phyloP scores from a whole-genome alignment of 2,888 invertebrate genomes.

The Caenorhabditis parvicauda region DNA sequence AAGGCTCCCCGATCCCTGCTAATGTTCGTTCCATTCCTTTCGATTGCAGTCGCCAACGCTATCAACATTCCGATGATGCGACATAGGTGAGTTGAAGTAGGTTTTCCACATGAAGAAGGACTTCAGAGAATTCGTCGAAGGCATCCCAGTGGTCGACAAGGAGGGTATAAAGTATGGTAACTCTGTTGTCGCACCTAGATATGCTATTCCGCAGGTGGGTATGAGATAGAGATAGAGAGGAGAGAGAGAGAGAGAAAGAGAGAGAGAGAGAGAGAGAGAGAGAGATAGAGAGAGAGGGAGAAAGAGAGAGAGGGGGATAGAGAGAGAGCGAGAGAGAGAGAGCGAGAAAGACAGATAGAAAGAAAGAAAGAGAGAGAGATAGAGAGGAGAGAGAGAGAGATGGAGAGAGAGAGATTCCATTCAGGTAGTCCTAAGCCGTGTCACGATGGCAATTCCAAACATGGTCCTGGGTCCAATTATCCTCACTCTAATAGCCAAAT shows the following conservation, averaged over 20 bases:
- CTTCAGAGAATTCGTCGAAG: constrained; percentile 37
- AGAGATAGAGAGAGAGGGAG: background rate
- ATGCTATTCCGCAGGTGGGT: background rate
- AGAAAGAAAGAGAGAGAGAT: constrained; percentile 6
- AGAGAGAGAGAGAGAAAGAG: constrained; percentile 4
- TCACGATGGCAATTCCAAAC: constrained; percentile 87
- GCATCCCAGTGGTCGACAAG: constrained; percentile 31
- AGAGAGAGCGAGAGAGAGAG: background rate
- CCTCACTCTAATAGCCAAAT: constrained; percentile 12
- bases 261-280: constrained; percentile 6
- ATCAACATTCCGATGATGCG: no score
- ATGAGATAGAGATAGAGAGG: background rate
- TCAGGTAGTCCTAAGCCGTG: constrained; percentile 82
- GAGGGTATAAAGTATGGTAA: constrained; percentile 49
- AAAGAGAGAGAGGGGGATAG: background rate
- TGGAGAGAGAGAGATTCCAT: background rate
- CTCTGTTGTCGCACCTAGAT: constrained; percentile 60
- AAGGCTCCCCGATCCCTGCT: no score
- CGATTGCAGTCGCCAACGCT: no score
- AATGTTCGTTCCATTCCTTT: no score
- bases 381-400: constrained; percentile 1
- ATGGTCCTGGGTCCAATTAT: constrained; percentile 31
- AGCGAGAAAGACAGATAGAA: constrained; percentile 2
- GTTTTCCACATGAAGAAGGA: no score
- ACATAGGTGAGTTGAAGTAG: no score